phyloP scores from a whole-genome alignment of 2,888 invertebrate species.

The Allophyes oxyacanthae region DNA sequence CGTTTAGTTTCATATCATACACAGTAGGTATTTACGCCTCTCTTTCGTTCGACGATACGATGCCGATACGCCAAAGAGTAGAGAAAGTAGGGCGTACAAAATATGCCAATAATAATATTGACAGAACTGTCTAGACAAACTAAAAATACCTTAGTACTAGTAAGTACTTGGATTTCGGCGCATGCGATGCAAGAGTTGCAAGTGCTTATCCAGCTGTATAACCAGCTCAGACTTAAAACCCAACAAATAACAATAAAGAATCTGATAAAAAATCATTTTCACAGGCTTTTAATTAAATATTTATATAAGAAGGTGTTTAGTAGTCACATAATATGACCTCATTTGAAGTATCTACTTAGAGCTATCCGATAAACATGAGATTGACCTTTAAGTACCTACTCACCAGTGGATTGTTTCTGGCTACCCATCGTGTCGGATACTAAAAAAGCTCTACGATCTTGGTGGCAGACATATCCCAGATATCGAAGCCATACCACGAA shows the following conservation, averaged over 20 bases:
- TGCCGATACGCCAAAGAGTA: constrained; percentile 13
- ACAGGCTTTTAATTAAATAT: too few species aligned
- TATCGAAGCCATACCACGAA: constrained; percentile 59
- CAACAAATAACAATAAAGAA: too few species aligned
- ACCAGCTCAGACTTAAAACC: too few species aligned
- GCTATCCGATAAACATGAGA: too few species aligned
- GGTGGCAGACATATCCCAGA: constrained; percentile 67
- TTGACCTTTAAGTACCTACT: too few species aligned
- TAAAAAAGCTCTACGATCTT: constrained; percentile 23
- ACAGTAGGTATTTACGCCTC: constrained; percentile 7
- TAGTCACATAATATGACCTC: too few species aligned
- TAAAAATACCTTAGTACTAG: background rate
- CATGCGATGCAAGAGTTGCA: too few species aligned
- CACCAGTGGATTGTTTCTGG: background rate
- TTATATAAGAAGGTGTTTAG: too few species aligned
- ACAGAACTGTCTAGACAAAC: background rate
- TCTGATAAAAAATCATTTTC: too few species aligned
- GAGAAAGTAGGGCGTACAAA: constrained; percentile 5
- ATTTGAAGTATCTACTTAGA: too few species aligned
- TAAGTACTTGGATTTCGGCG: too few species aligned
- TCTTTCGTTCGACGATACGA: constrained; percentile 13
- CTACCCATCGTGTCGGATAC: background rate
- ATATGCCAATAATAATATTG: constrained; percentile 3
- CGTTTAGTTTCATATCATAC: constrained; percentile 10
- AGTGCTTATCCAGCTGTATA: too few species aligned